Evolutionary conservation across 2,797 vertebrate genomes (phyloP).

Genomic region (Remorina albescens): DNA sequence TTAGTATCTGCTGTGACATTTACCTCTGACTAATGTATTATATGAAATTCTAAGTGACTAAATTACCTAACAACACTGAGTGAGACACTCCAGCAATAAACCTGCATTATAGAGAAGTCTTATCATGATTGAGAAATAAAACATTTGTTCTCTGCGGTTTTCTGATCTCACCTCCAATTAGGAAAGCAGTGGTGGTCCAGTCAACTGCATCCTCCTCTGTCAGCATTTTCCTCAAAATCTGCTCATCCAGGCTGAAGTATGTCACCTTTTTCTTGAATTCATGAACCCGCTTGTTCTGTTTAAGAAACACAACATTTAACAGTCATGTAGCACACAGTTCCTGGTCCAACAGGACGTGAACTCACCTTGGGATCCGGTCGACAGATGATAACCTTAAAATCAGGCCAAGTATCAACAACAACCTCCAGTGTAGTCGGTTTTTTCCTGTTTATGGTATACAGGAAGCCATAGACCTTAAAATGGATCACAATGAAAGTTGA

Average conservation of each 20-base stretch:
- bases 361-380: conserved; percentile 65
- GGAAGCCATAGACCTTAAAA: conserved; percentile 71
- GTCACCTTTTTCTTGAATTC: conserved; percentile 37
- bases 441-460: conserved; percentile 62
- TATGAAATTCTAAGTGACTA: background rate
- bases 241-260: conserved; percentile 67
- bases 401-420: conserved; percentile 75
- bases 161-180: conserved; percentile 64
- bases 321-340: too few relatives aligned
- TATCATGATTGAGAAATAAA: background rate
- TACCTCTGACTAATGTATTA: background rate
- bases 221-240: conserved; percentile 62
- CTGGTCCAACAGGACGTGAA: background rate
- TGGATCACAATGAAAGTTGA: background rate
- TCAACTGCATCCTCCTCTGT: conserved; percentile 62
- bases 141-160: background rate
- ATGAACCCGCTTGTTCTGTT: conserved; percentile 41
- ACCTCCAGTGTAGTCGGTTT: conserved; percentile 62
- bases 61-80: background rate
- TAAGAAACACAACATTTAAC: background rate
- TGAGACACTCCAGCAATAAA: background rate
- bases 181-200: conserved; percentile 71
- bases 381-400: conserved; percentile 75
- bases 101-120: background rate
- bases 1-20: too few relatives aligned